Evolutionary conservation across 2,888 invertebrate genomes (phyloP), one percentile per base, ranked within the genome.

Genomic region (Drosophila birchii): DNA sequence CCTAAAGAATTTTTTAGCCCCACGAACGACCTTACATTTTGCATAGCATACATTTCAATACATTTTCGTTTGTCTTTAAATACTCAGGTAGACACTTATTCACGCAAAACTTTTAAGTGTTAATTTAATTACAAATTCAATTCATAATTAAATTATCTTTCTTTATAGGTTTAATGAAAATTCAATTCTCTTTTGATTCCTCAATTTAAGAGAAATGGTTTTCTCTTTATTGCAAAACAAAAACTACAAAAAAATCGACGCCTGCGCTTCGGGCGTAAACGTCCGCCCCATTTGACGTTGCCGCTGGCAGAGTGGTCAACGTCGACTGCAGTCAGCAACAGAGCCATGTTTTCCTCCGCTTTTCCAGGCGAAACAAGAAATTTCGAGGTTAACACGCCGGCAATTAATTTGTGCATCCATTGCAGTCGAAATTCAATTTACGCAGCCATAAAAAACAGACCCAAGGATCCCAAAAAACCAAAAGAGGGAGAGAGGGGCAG

Each of bases 351-450:
- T 47, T 43, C 57, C 16, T 12, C 43, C 51, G 26, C 56, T 55
- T 41, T 64, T 45, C 54, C 60, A 41, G 41, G 66, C 67, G 47
- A 36, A 59, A 59, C 60, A 69, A 53, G 58, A 72, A 57, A 73
- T 73, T 75, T 78, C 70, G 74, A 81, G 76, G 78, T 82, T 81
- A 79, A 85, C 59, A 75, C 67, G 79, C 79, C 76, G 82, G 79
- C 75, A 85, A 81, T 81, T 79, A 84, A 77, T 75, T 78, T 79
- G 66, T 75, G 79, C 72, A 62, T 60, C 66, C 63, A 75, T 66
- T 75, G 72, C 78, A 71, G 73, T 55, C 62, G 49, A 79, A 80
- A 80, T 79, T 80, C 80, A 81, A 80, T 80, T 73, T 78, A 81
- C 55, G 78, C 74, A 80, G 73, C 71, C 76, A 81, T 81, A 74